Conservation (phyloP, 92 coral and sea anemone species). For the Palythoa heliodiscus region DNA sequence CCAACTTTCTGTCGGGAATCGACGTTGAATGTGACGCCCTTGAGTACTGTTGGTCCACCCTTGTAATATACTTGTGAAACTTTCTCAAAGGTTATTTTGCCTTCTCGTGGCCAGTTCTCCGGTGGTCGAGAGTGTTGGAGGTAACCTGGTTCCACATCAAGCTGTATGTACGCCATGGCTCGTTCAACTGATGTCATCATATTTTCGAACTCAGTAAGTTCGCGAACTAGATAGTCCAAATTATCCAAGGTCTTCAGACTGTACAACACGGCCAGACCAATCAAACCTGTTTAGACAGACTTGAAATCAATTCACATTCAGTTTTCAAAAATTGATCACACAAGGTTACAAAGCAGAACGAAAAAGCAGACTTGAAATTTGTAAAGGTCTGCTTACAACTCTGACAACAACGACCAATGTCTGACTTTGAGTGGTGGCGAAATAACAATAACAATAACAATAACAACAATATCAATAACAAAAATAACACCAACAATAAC, state of each 20-base stretch:
- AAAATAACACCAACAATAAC: too few relatives aligned
- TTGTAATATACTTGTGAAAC: background rate
- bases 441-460: too few relatives aligned
- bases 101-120: background rate
- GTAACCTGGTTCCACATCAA: slow-evolving; percentile 23
- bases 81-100: too few relatives aligned
- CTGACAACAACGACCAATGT: too few relatives aligned
- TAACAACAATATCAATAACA: too few relatives aligned
- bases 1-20: background rate
- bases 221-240: slow-evolving; percentile 2
- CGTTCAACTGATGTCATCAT: background rate
- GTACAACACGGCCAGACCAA: slow-evolving; percentile 1
- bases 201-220: background rate
- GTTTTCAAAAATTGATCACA: too few relatives aligned
- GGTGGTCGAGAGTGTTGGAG: slow-evolving; percentile 6
- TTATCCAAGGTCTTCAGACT: background rate
- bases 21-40: background rate
- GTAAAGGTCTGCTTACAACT: too few relatives aligned
- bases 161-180: background rate
- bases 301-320: too few relatives aligned
- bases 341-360: too few relatives aligned
- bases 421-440: too few relatives aligned
- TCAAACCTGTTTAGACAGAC: background rate
- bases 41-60: slow-evolving; percentile 18
- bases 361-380: too few relatives aligned